phyloP scores from a whole-genome alignment of 2,888 invertebrate species.

The Arrhopalites spinosus region DNA sequence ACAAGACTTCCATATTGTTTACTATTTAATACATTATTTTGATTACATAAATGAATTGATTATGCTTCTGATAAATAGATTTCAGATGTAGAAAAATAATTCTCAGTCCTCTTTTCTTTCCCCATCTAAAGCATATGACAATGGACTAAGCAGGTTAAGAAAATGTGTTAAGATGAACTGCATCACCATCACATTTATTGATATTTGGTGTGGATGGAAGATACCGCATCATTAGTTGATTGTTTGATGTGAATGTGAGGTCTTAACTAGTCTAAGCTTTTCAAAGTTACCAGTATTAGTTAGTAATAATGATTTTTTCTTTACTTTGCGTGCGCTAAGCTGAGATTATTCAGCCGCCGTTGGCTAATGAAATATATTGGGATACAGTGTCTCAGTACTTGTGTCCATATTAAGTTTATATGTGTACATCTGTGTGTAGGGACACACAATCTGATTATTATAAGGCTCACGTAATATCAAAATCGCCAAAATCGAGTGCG shows the following conservation, averaged over 20 bases:
- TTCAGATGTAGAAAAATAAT: too few species aligned
- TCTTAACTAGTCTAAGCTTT: not conserved
- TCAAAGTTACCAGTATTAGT: not conserved
- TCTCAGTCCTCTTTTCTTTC: too few species aligned
- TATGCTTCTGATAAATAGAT: too few species aligned
- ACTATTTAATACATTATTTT: too few species aligned
- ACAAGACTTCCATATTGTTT: too few species aligned
- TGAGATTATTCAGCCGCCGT: conserved; percentile 2
- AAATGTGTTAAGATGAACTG: too few species aligned
- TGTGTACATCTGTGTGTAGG: conserved; percentile 15
- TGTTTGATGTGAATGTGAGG: not conserved
- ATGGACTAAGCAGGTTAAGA: too few species aligned
- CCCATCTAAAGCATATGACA: too few species aligned
- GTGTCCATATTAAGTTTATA: not conserved
- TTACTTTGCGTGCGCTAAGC: not conserved
- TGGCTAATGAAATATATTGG: conserved; percentile 21
- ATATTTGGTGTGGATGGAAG: too few species aligned
- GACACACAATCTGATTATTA: conserved; percentile 27
- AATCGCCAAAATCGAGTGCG: conserved; percentile 17
- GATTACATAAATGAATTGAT: too few species aligned
- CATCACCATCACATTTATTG: too few species aligned
- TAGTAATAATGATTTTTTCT: not conserved
- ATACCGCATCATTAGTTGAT: not conserved
- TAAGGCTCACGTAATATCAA: conserved; percentile 23
- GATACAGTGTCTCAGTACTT: not conserved